phyloP scores from a whole-genome alignment of 53 echinoderm and acorn worm genomes.

The Luidia sarsii region DNA sequence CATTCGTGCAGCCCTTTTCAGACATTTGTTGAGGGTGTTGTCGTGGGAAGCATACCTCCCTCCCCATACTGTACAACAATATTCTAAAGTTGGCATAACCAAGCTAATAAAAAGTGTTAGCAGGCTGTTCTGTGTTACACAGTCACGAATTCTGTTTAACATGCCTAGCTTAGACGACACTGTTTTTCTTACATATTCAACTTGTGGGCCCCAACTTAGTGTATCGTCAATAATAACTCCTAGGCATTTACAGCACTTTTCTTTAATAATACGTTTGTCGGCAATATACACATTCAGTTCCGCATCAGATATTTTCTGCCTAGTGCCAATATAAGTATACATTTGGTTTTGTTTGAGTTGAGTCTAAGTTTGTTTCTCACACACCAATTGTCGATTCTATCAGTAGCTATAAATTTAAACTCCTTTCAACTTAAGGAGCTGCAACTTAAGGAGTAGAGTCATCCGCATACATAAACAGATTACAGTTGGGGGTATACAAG shows the following conservation, averaged over 20 bases:
- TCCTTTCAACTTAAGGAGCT: conserved; percentile 7
- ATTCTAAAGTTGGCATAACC: not conserved
- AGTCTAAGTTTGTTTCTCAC: not conserved
- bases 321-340: not conserved
- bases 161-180: not conserved
- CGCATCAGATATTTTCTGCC: not conserved
- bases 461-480: not conserved
- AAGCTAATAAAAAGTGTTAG: not conserved
- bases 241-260: not conserved
- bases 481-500: not conserved
- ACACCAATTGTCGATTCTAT: conserved; percentile 2
- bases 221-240: not conserved
- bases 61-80: conserved; percentile 3
- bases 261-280: not conserved
- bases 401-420: not conserved
- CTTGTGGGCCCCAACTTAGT: not conserved
- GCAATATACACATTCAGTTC: not conserved
- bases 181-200: conserved; percentile 3
- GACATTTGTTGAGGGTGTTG: not conserved
- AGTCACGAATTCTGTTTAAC: conserved; percentile 1
- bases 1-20: not conserved
- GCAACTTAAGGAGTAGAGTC: not conserved
- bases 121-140: not conserved
- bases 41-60: not conserved
- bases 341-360: not conserved